Evolutionary conservation across 2,888 invertebrate species (phyloP), one percentile per base, ranked within the genome.

Genomic region (Tetragonula carbonaria): DNA sequence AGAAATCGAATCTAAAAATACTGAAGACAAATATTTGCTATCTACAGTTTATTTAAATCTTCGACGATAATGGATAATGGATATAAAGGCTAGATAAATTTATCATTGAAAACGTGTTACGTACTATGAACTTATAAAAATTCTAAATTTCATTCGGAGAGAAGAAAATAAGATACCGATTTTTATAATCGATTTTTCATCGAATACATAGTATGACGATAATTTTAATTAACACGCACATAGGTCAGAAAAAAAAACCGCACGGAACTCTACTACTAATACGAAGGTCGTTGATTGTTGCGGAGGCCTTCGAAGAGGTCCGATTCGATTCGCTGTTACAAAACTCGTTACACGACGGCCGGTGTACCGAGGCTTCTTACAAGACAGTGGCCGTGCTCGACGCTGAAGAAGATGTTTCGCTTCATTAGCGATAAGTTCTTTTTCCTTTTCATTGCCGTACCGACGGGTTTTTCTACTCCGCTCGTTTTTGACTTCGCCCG

Each of bases 381-480:
- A 90, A 86, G 89, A 87, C 91, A 78, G 88, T 87, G 88, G 90
- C 87, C 88, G 89, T 90, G 87, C 86, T 89, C 87, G 86, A 85
- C 86, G 90, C 81, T 85, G 90, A 91, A 92, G 91, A 91, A 92
- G 89, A 87, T 91, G 93, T 93, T 90, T 90, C 93, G 93, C 90
- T 93, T 93, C 92, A 93, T 93, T 93, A 92, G 89, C 90, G 90
- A 91, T 91, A 90, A 89, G 82, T 84, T 86, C 91, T 91, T 91
- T 91, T 90, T 87, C 86, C 90, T 85, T 82, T 70, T 84, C 84
- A 74, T 82, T 84, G 87, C 86, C 86, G 79, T 82, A 79, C 88
- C 88, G 87, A 86, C 90, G 89, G 86, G 84, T 90, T 91, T 91
- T 89, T 88, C 89, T 84, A 75, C 79, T 38, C 81, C 72, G 74